Base-by-base conservation (phyloP, 2,113 vertebrate species). In the Macaca fascicularis region DNA sequence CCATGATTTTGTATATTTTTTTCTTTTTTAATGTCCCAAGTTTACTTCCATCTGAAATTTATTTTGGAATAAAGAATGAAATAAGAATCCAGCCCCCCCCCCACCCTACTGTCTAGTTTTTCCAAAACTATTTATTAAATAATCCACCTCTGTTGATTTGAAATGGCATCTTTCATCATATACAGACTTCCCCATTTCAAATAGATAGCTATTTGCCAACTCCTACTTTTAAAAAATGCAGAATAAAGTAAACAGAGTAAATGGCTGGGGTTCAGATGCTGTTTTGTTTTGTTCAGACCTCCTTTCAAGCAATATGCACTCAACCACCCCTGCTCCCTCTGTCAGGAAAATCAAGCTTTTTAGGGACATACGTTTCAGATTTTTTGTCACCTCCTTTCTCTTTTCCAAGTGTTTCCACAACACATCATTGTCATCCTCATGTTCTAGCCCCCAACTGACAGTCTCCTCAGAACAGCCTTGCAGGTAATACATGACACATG, bases 11-110 rank as follows among this genome's bases (percentile, higher is more conserved):
- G 13, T 61, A 9, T 90, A 30, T 74, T 79, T 91, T 91, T 92
- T 80, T 92, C 70, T 55, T 83, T 76, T 89, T 55, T 76, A 82
- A 52, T 61, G 40, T 40, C 61, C 25, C 67, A 8, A 0, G 82
- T 95, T 93, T 96, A 89, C 64, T 95, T 59, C 27, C 57, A 89
- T 83, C 70, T 74, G 69, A 52, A 86, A 80, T 83, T 69, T 94
- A 80, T 89, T 94, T 93, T 48, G 85, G 86, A 92, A 90, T 87
- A 61, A 94, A 92, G 27, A 83, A 13, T 80, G 45, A 97, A 92
- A 67, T 96, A 55, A 95, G 59, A 94, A 92, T 59, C 75, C 25
- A 70, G 52, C 45, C 82, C 35, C 30, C 25, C n/a, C 30, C 25
- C n/a, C 2, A 17, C 20, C 22, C 59, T 57, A 72, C 72, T 90